Percentiles rank a stretch among this genome's conserved stretches.
phyloP scores from a whole-genome alignment of 2,113 vertebrate genomes.

The Corapipo altera region DNA sequence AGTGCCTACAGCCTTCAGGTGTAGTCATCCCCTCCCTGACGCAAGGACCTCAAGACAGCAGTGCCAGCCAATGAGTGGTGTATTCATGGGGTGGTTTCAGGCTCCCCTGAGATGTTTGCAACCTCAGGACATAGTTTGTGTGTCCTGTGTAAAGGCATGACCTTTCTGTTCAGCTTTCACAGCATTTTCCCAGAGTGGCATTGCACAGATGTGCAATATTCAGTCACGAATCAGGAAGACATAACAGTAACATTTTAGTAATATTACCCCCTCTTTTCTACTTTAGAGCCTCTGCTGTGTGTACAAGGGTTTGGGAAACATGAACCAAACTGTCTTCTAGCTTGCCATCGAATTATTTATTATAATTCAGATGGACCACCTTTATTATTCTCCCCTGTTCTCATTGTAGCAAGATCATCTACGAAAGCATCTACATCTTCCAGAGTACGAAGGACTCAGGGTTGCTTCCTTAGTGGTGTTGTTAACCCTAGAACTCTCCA shows the following conservation, averaged over 20 bases:
- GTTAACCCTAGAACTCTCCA: neutral
- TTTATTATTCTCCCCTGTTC: neutral
- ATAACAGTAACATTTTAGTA: neutral
- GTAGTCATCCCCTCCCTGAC: neutral
- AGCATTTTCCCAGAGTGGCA: neutral
- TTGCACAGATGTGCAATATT: neutral
- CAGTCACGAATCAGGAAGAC: neutral
- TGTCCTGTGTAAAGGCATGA: neutral
- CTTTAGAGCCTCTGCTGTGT: neutral
- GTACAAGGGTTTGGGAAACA: neutral
- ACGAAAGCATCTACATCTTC: neutral
- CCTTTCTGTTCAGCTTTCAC: neutral
- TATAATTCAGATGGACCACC: neutral
- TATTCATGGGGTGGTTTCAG: neutral
- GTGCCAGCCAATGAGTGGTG: neutral
- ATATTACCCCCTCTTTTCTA: neutral
- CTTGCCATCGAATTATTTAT: neutral
- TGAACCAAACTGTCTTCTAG: neutral
- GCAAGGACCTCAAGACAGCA: rapidly evolving
- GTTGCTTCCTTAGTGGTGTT: neutral
- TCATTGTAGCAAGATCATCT: neutral
- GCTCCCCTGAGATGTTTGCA: neutral
- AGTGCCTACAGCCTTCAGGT: neutral
- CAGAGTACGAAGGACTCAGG: neutral
- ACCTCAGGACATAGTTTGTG: neutral